These are phyloP conservation scores for Valencia hispanica DNA, from an alignment of 2,797 vertebrate genomes.

Conservation along the genomic window DNA sequence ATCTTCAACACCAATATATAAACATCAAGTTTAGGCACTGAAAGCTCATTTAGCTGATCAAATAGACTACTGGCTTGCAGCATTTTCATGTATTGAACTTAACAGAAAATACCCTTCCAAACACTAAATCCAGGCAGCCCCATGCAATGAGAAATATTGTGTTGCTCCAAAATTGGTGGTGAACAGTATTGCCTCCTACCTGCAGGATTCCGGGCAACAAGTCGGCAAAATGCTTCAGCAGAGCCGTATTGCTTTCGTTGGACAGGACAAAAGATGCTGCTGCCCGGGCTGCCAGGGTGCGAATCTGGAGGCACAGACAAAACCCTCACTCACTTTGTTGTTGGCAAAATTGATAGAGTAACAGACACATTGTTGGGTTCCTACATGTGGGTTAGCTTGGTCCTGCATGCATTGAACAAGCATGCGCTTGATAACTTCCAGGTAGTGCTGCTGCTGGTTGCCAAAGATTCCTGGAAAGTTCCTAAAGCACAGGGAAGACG, in stretches of 20 bases:
- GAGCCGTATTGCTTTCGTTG: conserved; percentile 91
- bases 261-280: conserved; percentile 94
- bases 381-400: conserved; percentile 92
- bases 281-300: conserved; percentile 91
- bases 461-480: conserved; percentile 99
- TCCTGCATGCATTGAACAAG: conserved; percentile 98
- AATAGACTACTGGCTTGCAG: not conserved
- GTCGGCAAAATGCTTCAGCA: conserved; percentile 97
- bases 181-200: conserved; percentile 75
- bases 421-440: conserved; percentile 99
- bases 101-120: too few relatives aligned
- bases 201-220: conserved; percentile 94
- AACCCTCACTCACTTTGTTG: not conserved
- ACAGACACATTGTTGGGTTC: not conserved
- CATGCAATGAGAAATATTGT: not conserved
- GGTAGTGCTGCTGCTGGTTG: conserved; percentile 98
- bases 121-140: not conserved
- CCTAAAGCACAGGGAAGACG: conserved; percentile 70
- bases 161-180: conserved; percentile 2
- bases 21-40: too few relatives aligned
- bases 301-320: conserved; percentile 81
- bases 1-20: too few relatives aligned
- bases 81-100: not conserved
- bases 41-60: too few relatives aligned
- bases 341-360: not conserved